These are phyloP conservation scores for Edolisoma coerulescens DNA, from an alignment of 2,113 vertebrate species.

Conservation along the genomic window DNA sequence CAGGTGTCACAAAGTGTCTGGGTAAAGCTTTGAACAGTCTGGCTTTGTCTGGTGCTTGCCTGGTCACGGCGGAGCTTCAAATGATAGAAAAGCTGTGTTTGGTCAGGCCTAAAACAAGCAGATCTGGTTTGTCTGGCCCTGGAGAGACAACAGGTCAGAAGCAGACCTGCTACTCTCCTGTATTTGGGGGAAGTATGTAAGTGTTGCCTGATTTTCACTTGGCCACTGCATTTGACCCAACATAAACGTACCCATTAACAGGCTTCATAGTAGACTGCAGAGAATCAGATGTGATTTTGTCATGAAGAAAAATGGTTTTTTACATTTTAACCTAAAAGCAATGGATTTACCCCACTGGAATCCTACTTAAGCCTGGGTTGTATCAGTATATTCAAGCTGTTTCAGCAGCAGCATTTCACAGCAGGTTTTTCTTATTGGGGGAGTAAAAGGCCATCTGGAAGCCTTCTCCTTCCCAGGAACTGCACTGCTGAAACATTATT, in stretches of 20 bases:
- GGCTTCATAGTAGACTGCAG: not conserved
- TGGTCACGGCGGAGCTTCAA: not conserved
- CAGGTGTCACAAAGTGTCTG: not conserved
- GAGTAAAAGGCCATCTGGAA: not conserved
- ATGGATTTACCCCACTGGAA: not conserved
- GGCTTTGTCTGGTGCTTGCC: not conserved
- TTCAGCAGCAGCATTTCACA: not conserved
- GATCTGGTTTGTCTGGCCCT: not conserved
- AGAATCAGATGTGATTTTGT: not conserved
- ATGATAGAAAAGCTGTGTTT: not conserved
- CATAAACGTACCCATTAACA: not conserved
- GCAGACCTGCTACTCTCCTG: not conserved
- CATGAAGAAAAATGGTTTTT: not conserved
- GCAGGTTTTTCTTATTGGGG: not conserved
- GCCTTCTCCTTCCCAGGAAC: not conserved
- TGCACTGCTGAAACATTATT: not conserved
- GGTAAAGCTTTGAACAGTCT: not conserved
- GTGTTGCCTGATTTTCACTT: not conserved
- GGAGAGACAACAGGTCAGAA: not conserved
- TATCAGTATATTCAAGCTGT: not conserved
- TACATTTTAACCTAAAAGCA: not conserved
- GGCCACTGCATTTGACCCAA: not conserved
- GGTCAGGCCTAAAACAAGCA: not conserved
- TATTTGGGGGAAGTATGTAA: not conserved
- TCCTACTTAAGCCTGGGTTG: not conserved